These are phyloP conservation scores for Augochlora pura DNA, from an alignment of 1,140 invertebrate species.

Conservation along the genomic window DNA sequence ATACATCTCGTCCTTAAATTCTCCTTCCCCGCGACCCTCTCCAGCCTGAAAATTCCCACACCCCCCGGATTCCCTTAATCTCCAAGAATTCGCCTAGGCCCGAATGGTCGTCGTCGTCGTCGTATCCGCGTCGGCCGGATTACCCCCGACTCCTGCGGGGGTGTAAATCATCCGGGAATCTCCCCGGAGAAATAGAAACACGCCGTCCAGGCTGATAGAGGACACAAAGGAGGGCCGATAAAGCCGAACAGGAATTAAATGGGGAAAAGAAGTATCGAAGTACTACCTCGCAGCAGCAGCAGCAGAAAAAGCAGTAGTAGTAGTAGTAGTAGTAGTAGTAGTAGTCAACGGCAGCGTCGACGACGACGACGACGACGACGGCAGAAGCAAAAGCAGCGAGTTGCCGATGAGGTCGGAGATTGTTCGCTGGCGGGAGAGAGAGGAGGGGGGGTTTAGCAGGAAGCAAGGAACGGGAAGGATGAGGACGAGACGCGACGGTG, in stretches of 20 bases:
- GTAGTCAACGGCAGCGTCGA: too few species aligned
- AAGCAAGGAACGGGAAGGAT: conserved; percentile 42
- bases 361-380: too few species aligned
- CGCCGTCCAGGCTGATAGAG: neutral
- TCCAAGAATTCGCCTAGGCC: too few species aligned
- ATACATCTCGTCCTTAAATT: too few species aligned
- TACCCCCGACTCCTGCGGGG: neutral
- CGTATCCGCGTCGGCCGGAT: too few species aligned
- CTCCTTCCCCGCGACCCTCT: too few species aligned
- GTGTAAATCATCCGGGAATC: neutral
- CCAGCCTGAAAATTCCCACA: too few species aligned
- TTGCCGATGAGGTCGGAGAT: conserved; percentile 32
- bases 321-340: too few species aligned
- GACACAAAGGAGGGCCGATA: neutral
- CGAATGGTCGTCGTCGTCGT: too few species aligned
- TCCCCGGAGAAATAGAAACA: conserved; percentile 23
- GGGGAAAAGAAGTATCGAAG: conserved; percentile 4
- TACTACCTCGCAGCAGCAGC: too few species aligned
- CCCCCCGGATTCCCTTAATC: too few species aligned
- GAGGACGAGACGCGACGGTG: neutral
- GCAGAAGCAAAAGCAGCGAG: neutral
- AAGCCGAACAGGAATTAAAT: conserved; percentile 18
- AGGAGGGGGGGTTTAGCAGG: conserved; percentile 46
- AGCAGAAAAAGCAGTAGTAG: too few species aligned
- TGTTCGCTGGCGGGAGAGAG: conserved; percentile 31